Evolutionary conservation across 2,797 vertebrate genomes (phyloP).

Genomic region (Cuniculus paca): DNA sequence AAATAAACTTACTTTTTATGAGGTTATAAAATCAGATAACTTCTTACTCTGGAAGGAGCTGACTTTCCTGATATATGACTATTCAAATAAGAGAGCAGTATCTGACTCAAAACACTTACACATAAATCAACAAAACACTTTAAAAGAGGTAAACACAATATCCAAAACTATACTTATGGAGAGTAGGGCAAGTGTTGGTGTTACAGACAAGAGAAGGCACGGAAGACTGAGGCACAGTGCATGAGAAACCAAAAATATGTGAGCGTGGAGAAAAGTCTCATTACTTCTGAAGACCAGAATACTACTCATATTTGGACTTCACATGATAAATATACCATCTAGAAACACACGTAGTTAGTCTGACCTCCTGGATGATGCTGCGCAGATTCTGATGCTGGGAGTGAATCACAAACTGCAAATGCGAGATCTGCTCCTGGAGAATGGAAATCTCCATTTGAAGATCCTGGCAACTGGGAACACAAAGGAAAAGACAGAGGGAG

Average conservation of each 20-base stretch:
- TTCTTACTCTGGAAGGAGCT: background rate
- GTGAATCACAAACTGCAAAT: slow-evolving; percentile 86
- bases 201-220: background rate
- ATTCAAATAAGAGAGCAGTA: background rate
- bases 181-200: background rate
- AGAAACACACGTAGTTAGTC: slow-evolving; percentile 51
- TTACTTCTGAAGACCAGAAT: background rate
- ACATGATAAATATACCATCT: background rate
- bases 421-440: slow-evolving; percentile 86
- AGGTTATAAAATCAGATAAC: background rate
- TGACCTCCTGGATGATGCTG: slow-evolving; percentile 87
- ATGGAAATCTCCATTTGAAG: slow-evolving; percentile 82
- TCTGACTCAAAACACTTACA: background rate
- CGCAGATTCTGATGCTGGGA: slow-evolving; percentile 86
- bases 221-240: background rate
- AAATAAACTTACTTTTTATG: background rate
- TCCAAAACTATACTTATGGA: background rate
- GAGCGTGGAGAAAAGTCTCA: background rate
- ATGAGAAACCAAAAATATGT: background rate
- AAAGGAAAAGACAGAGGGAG: slow-evolving; percentile 5
- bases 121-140: background rate
- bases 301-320: background rate
- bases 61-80: background rate
- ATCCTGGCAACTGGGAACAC: slow-evolving; percentile 74
- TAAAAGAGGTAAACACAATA: background rate